Base-by-base conservation (phyloP, 1,140 invertebrate genomes). In the Magallana gigas region DNA sequence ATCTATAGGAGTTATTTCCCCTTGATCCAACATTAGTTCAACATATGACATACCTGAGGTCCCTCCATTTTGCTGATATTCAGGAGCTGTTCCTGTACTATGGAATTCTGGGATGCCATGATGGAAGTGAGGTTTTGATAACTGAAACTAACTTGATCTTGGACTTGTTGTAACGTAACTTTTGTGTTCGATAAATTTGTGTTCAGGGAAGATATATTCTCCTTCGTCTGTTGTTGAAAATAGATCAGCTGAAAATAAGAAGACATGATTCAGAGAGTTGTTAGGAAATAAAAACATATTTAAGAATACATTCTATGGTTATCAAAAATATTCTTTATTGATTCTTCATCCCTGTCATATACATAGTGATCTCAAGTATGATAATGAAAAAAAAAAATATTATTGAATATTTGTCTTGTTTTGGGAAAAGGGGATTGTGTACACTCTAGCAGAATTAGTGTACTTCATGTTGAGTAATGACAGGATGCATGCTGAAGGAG, bases 41-140 rank as follows among this genome's bases (percentile, higher is more conserved):
- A 48, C 36, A 48, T 48, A 5, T 12, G 23, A 36, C 36, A 57
- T 56, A 88, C 87, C 87, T 85, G 71, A 57, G 87, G 87, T 68
- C 87, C 87, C n/a, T 59, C 36, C 87, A 88, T 88, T 88, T 88
- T 88, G 58, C 87, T 85, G 16, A 88, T 85, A 57, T 80, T 85
- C 62, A 64, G 71, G 8, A 88, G 23, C 18, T 88, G 84, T 59
- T 85, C 57, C 82, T 85, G 87, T 59, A 88, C 84, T n/a, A 48
- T 58, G 16, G 23, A 68, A 60, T 85, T 88, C 23, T 85, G 57
- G 57, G 7, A 57, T 68, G n/a, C 71, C 23, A 88, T 84, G 62
- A 8, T 18, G 58, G 71, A 68, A 64, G 87, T 88, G 58, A 82
- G 68, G 18, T 88, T 88, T 12, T 85, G 36, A 57, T 85, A 87